These are phyloP conservation scores for Melanostigma gelatinosum DNA, from an alignment of 2,113 vertebrate genomes.

Conservation along the genomic window DNA sequence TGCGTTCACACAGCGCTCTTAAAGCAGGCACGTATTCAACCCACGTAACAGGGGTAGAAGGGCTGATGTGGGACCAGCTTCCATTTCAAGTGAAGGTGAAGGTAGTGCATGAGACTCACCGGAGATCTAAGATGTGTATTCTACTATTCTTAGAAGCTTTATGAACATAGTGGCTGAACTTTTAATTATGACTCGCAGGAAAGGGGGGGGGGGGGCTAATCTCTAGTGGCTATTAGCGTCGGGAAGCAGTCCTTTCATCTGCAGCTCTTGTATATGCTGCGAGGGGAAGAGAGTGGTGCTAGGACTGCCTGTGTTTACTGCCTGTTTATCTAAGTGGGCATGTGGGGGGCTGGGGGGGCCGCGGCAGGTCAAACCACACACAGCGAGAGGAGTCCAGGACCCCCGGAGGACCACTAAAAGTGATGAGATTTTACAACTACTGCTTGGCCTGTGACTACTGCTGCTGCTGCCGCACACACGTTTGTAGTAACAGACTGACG, in stretches of 20 bases:
- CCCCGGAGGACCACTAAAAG: slow-evolving; percentile 78
- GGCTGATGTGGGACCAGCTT: slow-evolving; percentile 13
- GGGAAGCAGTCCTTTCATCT: slow-evolving; percentile 79
- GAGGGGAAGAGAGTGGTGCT: slow-evolving; percentile 69
- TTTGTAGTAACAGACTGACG: slow-evolving; percentile 50
- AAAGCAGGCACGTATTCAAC: slow-evolving; percentile 3
- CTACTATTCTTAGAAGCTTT: slow-evolving; percentile 49
- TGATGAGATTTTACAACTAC: slow-evolving; percentile 79
- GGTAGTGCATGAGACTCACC: neutral
- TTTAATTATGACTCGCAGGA: slow-evolving; percentile 68
- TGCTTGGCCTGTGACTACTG: slow-evolving; percentile 72
- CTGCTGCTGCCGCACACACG: slow-evolving; percentile 41
- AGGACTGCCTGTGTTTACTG: slow-evolving; percentile 77
- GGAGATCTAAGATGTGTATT: slow-evolving; percentile 18
- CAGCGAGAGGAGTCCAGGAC: slow-evolving; percentile 75
- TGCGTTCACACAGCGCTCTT: neutral
- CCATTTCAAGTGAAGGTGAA: slow-evolving; percentile 14
- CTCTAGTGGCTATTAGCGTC: slow-evolving; percentile 74
- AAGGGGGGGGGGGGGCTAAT: slow-evolving; percentile 60
- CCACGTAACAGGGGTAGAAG: neutral
- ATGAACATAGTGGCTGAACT: slow-evolving; percentile 61
- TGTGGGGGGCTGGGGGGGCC: slow-evolving; percentile 69
- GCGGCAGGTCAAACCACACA: slow-evolving; percentile 82
- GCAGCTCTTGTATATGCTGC: slow-evolving; percentile 73
- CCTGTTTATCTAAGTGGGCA: slow-evolving; percentile 83